Evolutionary conservation across 1,140 invertebrate species (phyloP).

Genomic region (Achroia grisella): DNA sequence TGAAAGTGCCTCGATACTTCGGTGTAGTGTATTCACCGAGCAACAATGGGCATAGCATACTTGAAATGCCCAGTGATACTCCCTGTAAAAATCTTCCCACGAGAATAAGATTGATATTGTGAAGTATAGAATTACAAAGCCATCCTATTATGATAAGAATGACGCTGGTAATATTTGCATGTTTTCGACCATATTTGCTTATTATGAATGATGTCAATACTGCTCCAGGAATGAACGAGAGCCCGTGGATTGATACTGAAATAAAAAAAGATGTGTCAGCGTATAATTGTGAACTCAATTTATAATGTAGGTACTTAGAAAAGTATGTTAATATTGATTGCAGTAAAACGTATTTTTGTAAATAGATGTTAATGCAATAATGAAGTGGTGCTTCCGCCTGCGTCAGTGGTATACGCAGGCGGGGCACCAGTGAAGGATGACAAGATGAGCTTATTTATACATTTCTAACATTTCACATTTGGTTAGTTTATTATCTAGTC

Average conservation of each 20-base stretch:
- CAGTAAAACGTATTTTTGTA: no score
- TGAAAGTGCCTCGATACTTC: conserved; percentile 22
- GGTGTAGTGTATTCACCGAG: conserved; percentile 40
- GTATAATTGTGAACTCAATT: no score
- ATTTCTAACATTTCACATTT: no score
- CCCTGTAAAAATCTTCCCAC: conserved; percentile 31
- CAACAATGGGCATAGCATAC: conserved; percentile 22
- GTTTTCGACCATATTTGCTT: conserved; percentile 28
- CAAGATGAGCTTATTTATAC: no score
- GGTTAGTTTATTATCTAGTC: no score
- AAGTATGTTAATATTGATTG: no score
- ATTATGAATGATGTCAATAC: conserved; percentile 28
- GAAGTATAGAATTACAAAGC: conserved; percentile 21
- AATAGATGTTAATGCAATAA: no score
- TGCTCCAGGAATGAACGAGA: conserved; percentile 13
- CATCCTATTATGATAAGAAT: conserved; percentile 23
- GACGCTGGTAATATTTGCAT: conserved; percentile 24
- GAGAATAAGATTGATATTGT: conserved; percentile 19
- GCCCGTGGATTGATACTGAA: not conserved
- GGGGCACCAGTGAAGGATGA: no score
- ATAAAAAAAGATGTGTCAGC: not conserved
- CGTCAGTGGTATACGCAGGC: no score
- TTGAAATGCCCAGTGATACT: conserved; percentile 24
- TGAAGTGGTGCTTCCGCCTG: no score
- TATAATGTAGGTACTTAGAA: no score